Base-by-base conservation (phyloP, 2,888 invertebrate genomes). In the Antitype chi region DNA sequence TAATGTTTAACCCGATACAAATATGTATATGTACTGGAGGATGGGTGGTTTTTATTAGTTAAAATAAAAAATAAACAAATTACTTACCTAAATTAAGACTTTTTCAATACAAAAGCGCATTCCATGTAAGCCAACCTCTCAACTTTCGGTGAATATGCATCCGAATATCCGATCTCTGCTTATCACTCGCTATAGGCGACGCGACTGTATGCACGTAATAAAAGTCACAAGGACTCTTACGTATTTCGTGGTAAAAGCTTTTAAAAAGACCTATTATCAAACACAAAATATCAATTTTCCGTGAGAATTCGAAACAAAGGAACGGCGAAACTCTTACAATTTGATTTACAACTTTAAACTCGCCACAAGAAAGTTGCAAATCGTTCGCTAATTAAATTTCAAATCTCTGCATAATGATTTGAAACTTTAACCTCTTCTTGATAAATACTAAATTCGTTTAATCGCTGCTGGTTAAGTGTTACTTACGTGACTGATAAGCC, bases 371-470 rank as follows among this genome's bases (percentile, higher is more conserved):
- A 87, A 87, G 89, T 88, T 87, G 69, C 70, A 78, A 87, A 88
- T 87, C 85, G 82, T 66, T 80, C 76, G 74, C 68, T 88, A 85
- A 87, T 87, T 87, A 81, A 87, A 83, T 88, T 85, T 59, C 11
- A 57, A 88, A 87, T 83, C 81, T 78, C 70, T 71, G 79, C 78
- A 80, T 68, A 81, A 62, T 59, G 64, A 80, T 81, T 85, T 74
- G 17, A 53, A 76, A 82, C 87, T 85, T 85, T 86, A 87, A 67
- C 20, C 20, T 5, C 63, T 70, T 43, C 11, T 20, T n/a, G 25
- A 78, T 79, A 85, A 76, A 80, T 77, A 53, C 47, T 59, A 57
- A 76, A 72, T 70, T 81, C 52, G 67, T 73, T 81, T 72, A 63
- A 32, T 17, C 2, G 3, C 20, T 76, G 3, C 20, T 76, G 28